Percentiles rank a stretch among this genome's conserved stretches.
phyloP scores from a whole-genome alignment of 2,113 vertebrate genomes.

The Neodontobutis hainanensis region DNA sequence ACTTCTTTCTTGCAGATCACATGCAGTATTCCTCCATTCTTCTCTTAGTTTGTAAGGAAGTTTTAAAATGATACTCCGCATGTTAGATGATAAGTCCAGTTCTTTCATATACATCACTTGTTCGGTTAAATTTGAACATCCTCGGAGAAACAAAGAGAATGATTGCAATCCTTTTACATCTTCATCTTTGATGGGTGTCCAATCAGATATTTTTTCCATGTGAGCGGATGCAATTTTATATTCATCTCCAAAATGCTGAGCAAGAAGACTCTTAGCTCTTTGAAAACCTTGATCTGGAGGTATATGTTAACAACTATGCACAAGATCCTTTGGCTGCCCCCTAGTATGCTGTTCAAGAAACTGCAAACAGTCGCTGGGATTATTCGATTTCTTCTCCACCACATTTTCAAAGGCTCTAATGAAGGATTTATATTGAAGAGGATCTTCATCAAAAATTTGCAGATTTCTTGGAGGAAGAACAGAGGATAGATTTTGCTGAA shows the following conservation, averaged over 20 bases:
- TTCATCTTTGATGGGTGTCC: neutral
- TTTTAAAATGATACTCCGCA: neutral
- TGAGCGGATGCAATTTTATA: neutral
- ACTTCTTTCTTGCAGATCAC: neutral
- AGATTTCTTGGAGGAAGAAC: no score
- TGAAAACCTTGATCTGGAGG: neutral
- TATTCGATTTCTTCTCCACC: neutral
- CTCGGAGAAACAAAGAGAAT: neutral
- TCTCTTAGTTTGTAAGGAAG: neutral
- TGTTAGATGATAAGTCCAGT: neutral
- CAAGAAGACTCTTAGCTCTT: no score
- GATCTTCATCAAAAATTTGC: neutral
- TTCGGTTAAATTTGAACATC: neutral
- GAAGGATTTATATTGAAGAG: neutral
- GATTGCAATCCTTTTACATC: neutral
- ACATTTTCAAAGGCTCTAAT: neutral
- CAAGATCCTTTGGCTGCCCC: neutral
- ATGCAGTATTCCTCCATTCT: neutral
- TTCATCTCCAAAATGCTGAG: neutral
- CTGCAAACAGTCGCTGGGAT: neutral
- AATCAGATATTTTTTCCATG: neutral
- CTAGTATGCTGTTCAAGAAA: neutral
- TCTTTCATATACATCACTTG: neutral
- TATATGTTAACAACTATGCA: neutral
- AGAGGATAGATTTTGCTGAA: no score